Evolutionary conservation across 2,888 invertebrate genomes (phyloP).

Genomic region (Suillia variegata): DNA sequence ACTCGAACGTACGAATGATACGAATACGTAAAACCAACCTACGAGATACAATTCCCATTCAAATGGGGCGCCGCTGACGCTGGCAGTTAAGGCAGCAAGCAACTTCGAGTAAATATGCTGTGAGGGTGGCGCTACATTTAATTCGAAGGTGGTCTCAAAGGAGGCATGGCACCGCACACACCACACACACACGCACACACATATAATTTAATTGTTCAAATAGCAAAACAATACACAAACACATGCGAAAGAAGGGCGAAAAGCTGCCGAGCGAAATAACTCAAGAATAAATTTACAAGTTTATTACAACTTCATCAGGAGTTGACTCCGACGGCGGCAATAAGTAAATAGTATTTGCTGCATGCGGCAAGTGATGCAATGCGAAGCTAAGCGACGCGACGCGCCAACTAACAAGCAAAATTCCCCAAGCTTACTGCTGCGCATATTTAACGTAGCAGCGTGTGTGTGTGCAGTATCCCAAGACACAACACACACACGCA

Average conservation of each 20-base stretch:
- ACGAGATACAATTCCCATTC: too few species aligned
- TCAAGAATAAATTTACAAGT: slow-evolving; percentile 23
- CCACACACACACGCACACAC: slow-evolving; percentile 4
- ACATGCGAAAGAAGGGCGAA: background rate
- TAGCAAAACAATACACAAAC: background rate
- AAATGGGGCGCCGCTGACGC: too few species aligned
- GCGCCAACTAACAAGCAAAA: too few species aligned
- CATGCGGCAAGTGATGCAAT: too few species aligned
- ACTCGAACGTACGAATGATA: slow-evolving; percentile 12
- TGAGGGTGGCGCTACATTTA: background rate
- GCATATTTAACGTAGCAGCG: too few species aligned
- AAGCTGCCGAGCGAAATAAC: background rate
- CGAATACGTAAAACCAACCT: slow-evolving; percentile 8
- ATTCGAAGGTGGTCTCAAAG: background rate
- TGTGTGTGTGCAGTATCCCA: background rate
- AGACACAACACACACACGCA: background rate
- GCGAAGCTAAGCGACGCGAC: too few species aligned
- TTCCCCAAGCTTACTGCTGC: background rate
- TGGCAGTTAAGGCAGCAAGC: too few species aligned
- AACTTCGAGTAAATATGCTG: background rate
- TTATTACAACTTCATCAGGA: slow-evolving; percentile 18
- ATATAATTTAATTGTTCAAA: slow-evolving; percentile 11
- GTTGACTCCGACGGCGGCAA: background rate
- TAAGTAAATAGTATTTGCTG: background rate
- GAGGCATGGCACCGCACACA: too few species aligned